These are phyloP conservation scores for Acrobeloides nanus DNA, from an alignment of 2,888 invertebrate genomes.

Conservation along the genomic window DNA sequence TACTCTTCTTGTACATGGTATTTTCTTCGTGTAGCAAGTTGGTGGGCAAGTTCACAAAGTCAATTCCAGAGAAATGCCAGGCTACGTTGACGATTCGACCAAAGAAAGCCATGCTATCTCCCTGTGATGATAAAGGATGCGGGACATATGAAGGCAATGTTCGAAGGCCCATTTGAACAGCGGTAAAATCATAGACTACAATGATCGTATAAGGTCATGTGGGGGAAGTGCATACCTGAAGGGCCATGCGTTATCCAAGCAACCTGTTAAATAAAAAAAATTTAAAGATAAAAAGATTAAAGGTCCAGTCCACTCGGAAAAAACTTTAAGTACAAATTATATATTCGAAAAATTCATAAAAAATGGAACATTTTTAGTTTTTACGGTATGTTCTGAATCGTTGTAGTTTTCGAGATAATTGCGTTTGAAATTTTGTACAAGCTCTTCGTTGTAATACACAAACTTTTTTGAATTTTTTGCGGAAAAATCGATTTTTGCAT, in stretches of 20 bases:
- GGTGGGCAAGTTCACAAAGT: conserved; percentile 50
- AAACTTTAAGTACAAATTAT: no score
- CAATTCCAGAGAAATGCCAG: conserved; percentile 46
- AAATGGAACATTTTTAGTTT: no score
- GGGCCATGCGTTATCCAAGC: conserved; percentile 51
- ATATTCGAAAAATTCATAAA: no score
- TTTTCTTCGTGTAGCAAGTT: conserved; percentile 45
- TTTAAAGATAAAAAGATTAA: no score
- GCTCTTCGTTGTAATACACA: no score
- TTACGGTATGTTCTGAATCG: no score
- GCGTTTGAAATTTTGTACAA: no score
- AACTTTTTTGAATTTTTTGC: no score
- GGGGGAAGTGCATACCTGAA: conserved; percentile 30
- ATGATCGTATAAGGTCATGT: neutral
- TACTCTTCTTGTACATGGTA: conserved; percentile 30
- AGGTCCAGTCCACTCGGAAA: no score
- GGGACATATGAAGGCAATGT: conserved; percentile 48
- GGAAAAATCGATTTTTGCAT: no score
- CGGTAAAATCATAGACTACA: conserved; percentile 35
- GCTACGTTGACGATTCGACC: conserved; percentile 38
- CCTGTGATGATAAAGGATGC: conserved; percentile 44
- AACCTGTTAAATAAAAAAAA: no score
- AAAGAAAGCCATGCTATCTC: conserved; percentile 31
- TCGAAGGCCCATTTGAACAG: conserved; percentile 42
- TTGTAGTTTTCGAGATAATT: no score